phyloP scores from a whole-genome alignment of 2,888 invertebrate genomes.

The Cordilura impudica region DNA sequence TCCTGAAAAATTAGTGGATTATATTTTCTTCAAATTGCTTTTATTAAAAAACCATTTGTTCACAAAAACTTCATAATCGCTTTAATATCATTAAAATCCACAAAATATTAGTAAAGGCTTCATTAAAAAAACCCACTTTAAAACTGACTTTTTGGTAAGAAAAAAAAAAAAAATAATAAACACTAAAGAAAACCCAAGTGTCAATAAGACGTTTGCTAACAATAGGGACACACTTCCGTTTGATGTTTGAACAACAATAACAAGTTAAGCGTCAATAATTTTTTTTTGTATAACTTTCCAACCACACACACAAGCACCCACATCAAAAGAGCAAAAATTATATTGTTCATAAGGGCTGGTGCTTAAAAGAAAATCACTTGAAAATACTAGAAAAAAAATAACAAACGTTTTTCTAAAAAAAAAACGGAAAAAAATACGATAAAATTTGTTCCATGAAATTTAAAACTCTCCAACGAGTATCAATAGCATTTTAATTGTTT shows the following conservation, averaged over 20 bases:
- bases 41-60: too few relatives aligned
- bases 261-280: conserved; percentile 53
- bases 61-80: too few relatives aligned
- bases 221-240: conserved; percentile 63
- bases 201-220: conserved; percentile 61
- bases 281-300: background rate
- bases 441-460: conserved; percentile 37
- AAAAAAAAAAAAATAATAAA: conserved; percentile 12
- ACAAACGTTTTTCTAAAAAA: conserved; percentile 2
- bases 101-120: conserved; percentile 37
- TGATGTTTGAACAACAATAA: conserved; percentile 63
- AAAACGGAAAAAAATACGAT: background rate
- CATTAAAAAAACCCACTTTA: conserved; percentile 43
- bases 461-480: conserved; percentile 47
- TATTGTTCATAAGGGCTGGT: background rate
- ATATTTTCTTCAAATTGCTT: too few relatives aligned
- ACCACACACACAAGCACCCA: background rate
- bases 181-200: conserved; percentile 57
- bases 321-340: conserved; percentile 49
- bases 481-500: conserved; percentile 59
- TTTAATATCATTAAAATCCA: conserved; percentile 7
- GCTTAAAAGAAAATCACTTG: conserved; percentile 19
- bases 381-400: conserved; percentile 15
- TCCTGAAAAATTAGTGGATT: too few relatives aligned
- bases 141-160: background rate